Evolutionary conservation across 2,888 invertebrate genomes (phyloP).

Genomic region (Eilema depressum): DNA sequence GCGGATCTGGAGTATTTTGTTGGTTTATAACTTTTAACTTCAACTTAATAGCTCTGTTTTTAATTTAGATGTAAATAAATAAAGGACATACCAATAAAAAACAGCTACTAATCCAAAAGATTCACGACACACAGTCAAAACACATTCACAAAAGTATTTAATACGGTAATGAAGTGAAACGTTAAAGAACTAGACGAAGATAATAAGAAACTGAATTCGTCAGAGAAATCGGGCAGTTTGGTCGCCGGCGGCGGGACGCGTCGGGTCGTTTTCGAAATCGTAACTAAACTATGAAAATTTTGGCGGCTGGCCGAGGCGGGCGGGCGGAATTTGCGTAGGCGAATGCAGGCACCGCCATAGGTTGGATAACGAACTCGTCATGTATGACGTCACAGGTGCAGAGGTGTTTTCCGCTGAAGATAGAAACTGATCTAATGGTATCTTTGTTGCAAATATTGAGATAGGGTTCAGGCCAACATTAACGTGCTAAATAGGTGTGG

Average conservation of each 20-base stretch:
- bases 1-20: slow-evolving; percentile 26
- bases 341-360: slow-evolving; percentile 69
- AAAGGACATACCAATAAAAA: slow-evolving; percentile 62
- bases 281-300: slow-evolving; percentile 86
- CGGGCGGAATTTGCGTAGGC: slow-evolving; percentile 81
- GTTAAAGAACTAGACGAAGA: slow-evolving; percentile 78
- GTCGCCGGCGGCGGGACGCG: slow-evolving; percentile 86
- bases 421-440: slow-evolving; percentile 75
- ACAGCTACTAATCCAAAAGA: slow-evolving; percentile 72
- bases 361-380: slow-evolving; percentile 80
- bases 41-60: neutral
- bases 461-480: slow-evolving; percentile 47
- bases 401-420: slow-evolving; percentile 86
- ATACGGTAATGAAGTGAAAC: slow-evolving; percentile 54
- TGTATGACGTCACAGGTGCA: slow-evolving; percentile 78
- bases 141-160: slow-evolving; percentile 69
- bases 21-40: neutral
- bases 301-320: slow-evolving; percentile 83
- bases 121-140: slow-evolving; percentile 67
- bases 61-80: slow-evolving; percentile 13
- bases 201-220: slow-evolving; percentile 76
- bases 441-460: slow-evolving; percentile 54
- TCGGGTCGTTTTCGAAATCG: slow-evolving; percentile 88
- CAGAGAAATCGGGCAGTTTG: slow-evolving; percentile 75
- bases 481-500: slow-evolving; percentile 28